phyloP scores from a whole-genome alignment of 2,888 invertebrate genomes.

The Athalia rosae region DNA sequence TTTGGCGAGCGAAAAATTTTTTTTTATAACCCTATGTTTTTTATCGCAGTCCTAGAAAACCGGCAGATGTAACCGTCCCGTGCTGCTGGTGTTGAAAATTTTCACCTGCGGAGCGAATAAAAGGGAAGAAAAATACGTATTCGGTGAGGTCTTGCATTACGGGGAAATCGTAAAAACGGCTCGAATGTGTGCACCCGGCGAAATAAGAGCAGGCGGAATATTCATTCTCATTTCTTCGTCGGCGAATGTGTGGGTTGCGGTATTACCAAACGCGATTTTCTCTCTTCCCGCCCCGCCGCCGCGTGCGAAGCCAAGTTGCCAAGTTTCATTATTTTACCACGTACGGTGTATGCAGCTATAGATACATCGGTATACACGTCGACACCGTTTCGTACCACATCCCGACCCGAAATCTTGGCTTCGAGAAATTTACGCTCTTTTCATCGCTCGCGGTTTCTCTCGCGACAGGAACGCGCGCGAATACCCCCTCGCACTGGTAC shows the following conservation, averaged over 20 bases:
- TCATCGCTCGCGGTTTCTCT: slow-evolving; percentile 55
- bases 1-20: not conserved
- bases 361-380: too few relatives aligned
- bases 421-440: slow-evolving; percentile 57
- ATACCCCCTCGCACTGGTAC: not conserved
- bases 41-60: not conserved
- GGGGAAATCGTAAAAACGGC: slow-evolving; percentile 20
- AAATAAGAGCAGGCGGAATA: slow-evolving; percentile 22
- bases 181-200: slow-evolving; percentile 15
- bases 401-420: slow-evolving; percentile 41
- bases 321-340: not conserved
- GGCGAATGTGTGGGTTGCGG: slow-evolving; percentile 17
- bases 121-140: slow-evolving; percentile 22
- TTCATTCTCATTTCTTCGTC: slow-evolving; percentile 30
- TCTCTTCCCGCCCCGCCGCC: not conserved
- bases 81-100: not conserved
- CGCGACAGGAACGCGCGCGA: not conserved
- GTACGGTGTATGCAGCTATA: too few relatives aligned
- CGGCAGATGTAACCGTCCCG: slow-evolving; percentile 6
- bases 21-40: not conserved
- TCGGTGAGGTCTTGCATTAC: not conserved
- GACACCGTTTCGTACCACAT: not conserved
- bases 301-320: not conserved
- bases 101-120: not conserved
- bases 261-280: not conserved